Conservation (phyloP, 2,888 invertebrate species). For the Opisthograptis luteolata region DNA sequence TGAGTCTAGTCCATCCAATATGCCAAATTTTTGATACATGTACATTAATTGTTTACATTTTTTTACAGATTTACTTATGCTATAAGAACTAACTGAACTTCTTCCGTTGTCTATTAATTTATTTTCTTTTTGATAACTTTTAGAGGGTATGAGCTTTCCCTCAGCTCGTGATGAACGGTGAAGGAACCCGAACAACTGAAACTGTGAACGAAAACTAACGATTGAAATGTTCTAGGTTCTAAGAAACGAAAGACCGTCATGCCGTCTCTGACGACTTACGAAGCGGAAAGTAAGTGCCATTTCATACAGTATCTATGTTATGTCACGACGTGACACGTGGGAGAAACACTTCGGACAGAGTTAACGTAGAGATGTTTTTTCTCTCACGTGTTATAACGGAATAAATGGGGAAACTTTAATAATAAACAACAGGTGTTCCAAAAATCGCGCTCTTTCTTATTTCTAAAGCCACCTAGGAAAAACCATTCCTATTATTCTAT, state of each 20-base stretch:
- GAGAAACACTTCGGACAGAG: background rate
- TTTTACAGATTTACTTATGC: constrained; percentile 12
- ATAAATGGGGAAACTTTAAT: too few relatives aligned
- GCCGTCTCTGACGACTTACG: constrained; percentile 50
- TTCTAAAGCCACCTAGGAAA: too few relatives aligned
- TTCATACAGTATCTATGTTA: background rate
- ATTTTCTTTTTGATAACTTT: too few relatives aligned
- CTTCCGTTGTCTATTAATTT: too few relatives aligned
- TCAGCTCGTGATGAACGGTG: too few relatives aligned
- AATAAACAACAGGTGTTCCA: too few relatives aligned
- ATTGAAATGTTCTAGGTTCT: constrained; percentile 36
- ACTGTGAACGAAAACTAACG: constrained; percentile 18
- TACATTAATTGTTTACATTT: constrained; percentile 2
- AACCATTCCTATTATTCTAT: too few relatives aligned
- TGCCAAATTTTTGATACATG: constrained; percentile 29
- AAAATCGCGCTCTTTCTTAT: too few relatives aligned
- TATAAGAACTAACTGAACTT: too few relatives aligned
- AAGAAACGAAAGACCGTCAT: constrained; percentile 59
- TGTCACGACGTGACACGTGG: background rate
- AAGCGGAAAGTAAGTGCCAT: constrained; percentile 69
- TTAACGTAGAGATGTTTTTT: too few relatives aligned
- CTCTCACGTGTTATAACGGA: background rate
- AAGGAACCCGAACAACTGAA: background rate
- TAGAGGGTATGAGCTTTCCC: too few relatives aligned
- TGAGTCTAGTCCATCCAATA: constrained; percentile 22